Evolutionary conservation across 37 sponge, comb jelly and placozoan species (phyloP).

Genomic region (Cliona cf. orientalis): DNA sequence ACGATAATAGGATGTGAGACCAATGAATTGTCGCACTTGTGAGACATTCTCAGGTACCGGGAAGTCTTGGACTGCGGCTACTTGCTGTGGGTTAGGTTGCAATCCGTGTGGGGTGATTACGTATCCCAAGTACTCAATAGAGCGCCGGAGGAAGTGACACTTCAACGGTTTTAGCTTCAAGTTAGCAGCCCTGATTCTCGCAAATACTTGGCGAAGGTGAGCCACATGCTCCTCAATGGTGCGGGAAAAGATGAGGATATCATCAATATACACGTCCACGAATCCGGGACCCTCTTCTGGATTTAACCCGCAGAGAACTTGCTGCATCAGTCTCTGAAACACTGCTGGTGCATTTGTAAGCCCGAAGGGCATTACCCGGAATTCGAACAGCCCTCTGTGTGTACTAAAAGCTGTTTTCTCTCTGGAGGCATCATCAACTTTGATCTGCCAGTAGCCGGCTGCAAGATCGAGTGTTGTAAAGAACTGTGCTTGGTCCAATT

Average conservation of each 20-base stretch:
- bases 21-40: slow-evolving; percentile 38
- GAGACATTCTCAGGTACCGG: slow-evolving; percentile 1
- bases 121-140: slow-evolving; percentile 56
- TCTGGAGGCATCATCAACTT: background rate
- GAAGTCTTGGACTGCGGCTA: slow-evolving; percentile 25
- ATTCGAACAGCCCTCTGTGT: too few relatives aligned
- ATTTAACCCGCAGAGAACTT: too few relatives aligned
- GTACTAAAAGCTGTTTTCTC: too few relatives aligned
- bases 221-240: too few relatives aligned
- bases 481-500: too few relatives aligned
- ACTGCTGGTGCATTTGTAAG: slow-evolving; percentile 61
- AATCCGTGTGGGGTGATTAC: slow-evolving; percentile 37
- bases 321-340: slow-evolving; percentile 67
- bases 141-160: slow-evolving; percentile 20
- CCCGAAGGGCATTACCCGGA: too few relatives aligned
- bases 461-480: too few relatives aligned
- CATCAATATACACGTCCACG: too few relatives aligned
- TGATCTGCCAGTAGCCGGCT: too few relatives aligned
- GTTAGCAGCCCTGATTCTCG: slow-evolving; percentile 12
- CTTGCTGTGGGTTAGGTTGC: background rate
- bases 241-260: too few relatives aligned
- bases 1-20: slow-evolving; percentile 44
- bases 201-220: too few relatives aligned
- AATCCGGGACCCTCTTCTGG: too few relatives aligned
- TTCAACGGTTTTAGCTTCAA: slow-evolving; percentile 51